Evolutionary conservation across 2,797 vertebrate genomes (phyloP).

Genomic region (Jordanella pulchra): DNA sequence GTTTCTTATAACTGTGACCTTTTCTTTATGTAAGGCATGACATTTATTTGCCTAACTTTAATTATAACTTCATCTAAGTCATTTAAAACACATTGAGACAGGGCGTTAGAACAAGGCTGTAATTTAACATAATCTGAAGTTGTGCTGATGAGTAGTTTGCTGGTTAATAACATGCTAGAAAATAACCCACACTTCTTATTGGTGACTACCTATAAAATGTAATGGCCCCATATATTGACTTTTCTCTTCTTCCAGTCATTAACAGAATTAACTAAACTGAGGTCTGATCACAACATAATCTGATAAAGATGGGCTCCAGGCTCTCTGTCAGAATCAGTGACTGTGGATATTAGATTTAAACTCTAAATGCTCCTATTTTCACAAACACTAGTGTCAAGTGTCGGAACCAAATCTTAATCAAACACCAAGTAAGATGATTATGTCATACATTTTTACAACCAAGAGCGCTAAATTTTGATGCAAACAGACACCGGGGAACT

Average conservation of each 20-base stretch:
- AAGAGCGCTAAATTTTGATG: no score
- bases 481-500: no score
- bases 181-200: conserved; percentile 7
- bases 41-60: conserved; percentile 13
- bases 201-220: conserved; percentile 4
- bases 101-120: not conserved
- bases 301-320: not conserved
- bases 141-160: conserved; percentile 6
- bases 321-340: not conserved
- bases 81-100: not conserved
- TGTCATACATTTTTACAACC: no score
- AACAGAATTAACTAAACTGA: not conserved
- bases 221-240: not conserved
- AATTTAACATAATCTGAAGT: conserved; percentile 3
- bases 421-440: no score
- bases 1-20: not conserved
- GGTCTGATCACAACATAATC: not conserved
- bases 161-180: not conserved
- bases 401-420: not conserved
- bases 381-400: not conserved
- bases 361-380: not conserved
- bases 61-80: conserved; percentile 12
- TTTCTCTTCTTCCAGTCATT: not conserved
- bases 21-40: not conserved
- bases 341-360: not conserved